Evolutionary conservation across 2,888 invertebrate species (phyloP), one percentile per base, ranked within the genome.

Genomic region (Brassicogethes aeneus): DNA sequence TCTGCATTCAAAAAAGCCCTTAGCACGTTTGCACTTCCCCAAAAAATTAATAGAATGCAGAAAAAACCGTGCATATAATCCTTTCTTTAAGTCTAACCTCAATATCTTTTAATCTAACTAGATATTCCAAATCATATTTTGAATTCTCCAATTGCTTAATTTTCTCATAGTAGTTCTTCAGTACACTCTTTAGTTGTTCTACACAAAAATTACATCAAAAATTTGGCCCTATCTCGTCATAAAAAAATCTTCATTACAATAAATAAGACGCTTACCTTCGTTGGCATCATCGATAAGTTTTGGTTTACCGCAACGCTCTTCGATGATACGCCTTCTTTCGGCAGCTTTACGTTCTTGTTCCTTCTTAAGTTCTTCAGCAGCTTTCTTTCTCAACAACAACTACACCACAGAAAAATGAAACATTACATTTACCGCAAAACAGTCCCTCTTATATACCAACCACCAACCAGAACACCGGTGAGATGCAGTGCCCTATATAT

Each of bases 331-430:
- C 77, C 94, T 91, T 71, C 95, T 86, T 73, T 96, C 97, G 54
- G 94, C 92, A 45, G 95, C 94, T 78, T 97, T 96, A 69, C 92
- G 86, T 75, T 96, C 93, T 74, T 97, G 96, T 76, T 99, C 96
- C 72, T 95, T 95, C 79, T 96, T 96, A 77, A 99, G 75, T 74
- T 99, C 97, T 72, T 99, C 97, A 60, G 97, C 97, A 70, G 97
- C 99, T 80, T 97, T 99, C 78, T 96, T 94, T 86, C 97, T 95
- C 76, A 99, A 82, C 80, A 99, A 79, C 79, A 95, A 84, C 95
- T 96, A 53, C 33, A 13, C 5, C 31, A 23, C n/a, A 3, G 7
- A 36, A 17, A 40, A 14, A 39, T 33, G 23, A 5, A 23, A 5
- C 23, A 7, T 23, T 23, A 5, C 10, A 5, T 23, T 3, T 17